phyloP scores from a whole-genome alignment of 2,797 vertebrate genomes.

The Arctocebus calabarensis region DNA sequence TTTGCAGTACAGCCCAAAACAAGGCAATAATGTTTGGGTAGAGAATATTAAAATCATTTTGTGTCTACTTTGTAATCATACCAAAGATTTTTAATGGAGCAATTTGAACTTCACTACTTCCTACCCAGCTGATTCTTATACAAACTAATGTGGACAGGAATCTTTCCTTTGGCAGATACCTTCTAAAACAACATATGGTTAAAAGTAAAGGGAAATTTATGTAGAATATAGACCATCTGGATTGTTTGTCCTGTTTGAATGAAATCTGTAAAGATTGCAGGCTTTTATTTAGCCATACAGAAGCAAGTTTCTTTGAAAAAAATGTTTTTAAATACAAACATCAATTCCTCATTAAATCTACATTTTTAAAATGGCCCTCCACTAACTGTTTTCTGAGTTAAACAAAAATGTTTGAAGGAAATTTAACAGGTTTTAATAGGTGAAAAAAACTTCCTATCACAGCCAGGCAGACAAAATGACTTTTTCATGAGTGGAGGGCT shows the following conservation, averaged over 20 bases:
- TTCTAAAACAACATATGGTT: slow-evolving; percentile 39
- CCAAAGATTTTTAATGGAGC: slow-evolving; percentile 24
- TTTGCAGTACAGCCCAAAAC: not conserved
- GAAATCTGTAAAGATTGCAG: slow-evolving; percentile 61
- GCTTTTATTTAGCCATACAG: slow-evolving; percentile 58
- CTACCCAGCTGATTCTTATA: not conserved
- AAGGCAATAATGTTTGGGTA: slow-evolving; percentile 19
- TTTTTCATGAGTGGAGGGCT: slow-evolving; percentile 68
- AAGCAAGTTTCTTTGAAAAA: slow-evolving; percentile 71
- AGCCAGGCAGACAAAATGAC: slow-evolving; percentile 74
- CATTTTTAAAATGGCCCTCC: slow-evolving; percentile 69
- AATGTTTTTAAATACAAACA: slow-evolving; percentile 72
- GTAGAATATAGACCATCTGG: not conserved
- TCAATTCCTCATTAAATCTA: slow-evolving; percentile 72
- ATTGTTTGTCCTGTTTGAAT: slow-evolving; percentile 50
- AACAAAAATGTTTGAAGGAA: slow-evolving; percentile 77
- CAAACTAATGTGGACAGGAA: slow-evolving; percentile 12
- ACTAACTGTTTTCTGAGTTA: slow-evolving; percentile 73
- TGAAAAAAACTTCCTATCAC: slow-evolving; percentile 62
- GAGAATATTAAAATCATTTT: not conserved
- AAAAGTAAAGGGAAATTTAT: slow-evolving; percentile 41
- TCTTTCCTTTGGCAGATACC: not conserved
- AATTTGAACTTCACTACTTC: slow-evolving; percentile 42
- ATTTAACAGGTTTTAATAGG: slow-evolving; percentile 72
- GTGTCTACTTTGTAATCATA: not conserved